Evolutionary conservation across 2,888 invertebrate genomes (phyloP), one percentile per base, ranked within the genome.

Genomic region (Nomada lathburiana): DNA sequence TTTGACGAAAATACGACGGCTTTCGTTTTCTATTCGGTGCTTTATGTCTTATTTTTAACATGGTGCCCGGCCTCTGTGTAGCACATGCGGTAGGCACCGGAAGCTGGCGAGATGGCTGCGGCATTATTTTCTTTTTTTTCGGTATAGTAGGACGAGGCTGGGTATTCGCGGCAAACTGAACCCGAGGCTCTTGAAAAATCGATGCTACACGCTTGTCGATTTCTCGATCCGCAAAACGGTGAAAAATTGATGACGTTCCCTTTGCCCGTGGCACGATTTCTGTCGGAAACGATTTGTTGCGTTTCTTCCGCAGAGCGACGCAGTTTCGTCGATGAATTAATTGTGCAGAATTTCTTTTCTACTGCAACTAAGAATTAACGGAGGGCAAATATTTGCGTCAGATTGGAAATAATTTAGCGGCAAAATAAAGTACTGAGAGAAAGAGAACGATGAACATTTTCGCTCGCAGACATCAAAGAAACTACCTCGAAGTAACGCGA

Each of bases 1-100:
- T 76, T 67, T 62, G 65, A 80, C 18, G 52, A 80, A 80, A 76
- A 71, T 76, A 62, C 62, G 36, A 23, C 13, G 53, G 68, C 52
- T 64, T 20, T 65, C 36, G 26, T 26, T 16, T 59, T 42, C 55
- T 23, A 2, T n/a, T 10, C 20, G 16, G 9, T n/a, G 4, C 11
- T n/a, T 4, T 16, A 18, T 65, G 13, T 2, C 65, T 13, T 36
- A 11, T 59, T 26, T 29, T 26, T 18, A 59, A 5, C 59, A 2
- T 16, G 5, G 2, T 13, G 3, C 16, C 5, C 5, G 10, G 13
- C 42, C 16, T 26, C 69, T n/a, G 26, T 9, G 23, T 47, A 47
- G 26, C 47, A 20, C n/a, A 26, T 47, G 16, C n/a, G 29, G 47
- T 50, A 20, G 59, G 47, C 16, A 44, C 55, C 68, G 76, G 65